These are phyloP conservation scores for Baccha elongata DNA, from an alignment of 2,888 invertebrate species.

Conservation along the genomic window DNA sequence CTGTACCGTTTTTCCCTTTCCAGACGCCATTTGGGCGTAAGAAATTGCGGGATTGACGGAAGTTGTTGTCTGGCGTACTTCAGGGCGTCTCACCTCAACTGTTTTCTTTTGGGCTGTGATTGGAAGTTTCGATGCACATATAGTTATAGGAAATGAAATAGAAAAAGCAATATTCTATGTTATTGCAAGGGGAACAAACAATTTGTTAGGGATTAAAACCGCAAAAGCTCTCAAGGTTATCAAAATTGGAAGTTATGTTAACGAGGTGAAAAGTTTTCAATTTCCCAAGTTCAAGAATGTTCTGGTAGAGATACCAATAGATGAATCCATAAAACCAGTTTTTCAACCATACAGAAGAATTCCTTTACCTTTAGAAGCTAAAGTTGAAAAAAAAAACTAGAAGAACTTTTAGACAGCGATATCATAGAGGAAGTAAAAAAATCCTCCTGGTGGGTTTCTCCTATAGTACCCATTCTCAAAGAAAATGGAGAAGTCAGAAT, in stretches of 20 bases:
- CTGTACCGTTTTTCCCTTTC: too few species aligned
- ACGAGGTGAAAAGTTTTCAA: conserved; percentile 1
- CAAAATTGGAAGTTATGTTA: not conserved
- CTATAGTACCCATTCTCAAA: conserved; percentile 21
- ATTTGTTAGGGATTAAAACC: not conserved
- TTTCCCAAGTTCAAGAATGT: conserved; percentile 26
- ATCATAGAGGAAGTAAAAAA: too few species aligned
- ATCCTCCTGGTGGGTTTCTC: too few species aligned
- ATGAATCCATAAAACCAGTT: not conserved
- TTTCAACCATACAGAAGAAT: not conserved
- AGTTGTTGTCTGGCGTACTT: too few species aligned
- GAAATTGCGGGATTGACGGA: too few species aligned
- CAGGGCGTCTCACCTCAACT: too few species aligned
- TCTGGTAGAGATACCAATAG: not conserved
- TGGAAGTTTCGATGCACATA: not conserved
- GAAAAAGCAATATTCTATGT: too few species aligned
- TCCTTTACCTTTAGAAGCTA: conserved; percentile 11
- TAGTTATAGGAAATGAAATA: not conserved
- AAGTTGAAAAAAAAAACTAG: too few species aligned
- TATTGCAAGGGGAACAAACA: conserved; percentile 34
- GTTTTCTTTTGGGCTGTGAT: too few species aligned
- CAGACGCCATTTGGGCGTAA: too few species aligned
- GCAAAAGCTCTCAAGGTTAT: conserved; percentile 6
- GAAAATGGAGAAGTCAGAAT: conserved; percentile 16
- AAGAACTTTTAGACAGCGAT: too few species aligned